Evolutionary conservation across 2,797 vertebrate genomes (phyloP).

Genomic region (Parauchenoglanis ngamensis): DNA sequence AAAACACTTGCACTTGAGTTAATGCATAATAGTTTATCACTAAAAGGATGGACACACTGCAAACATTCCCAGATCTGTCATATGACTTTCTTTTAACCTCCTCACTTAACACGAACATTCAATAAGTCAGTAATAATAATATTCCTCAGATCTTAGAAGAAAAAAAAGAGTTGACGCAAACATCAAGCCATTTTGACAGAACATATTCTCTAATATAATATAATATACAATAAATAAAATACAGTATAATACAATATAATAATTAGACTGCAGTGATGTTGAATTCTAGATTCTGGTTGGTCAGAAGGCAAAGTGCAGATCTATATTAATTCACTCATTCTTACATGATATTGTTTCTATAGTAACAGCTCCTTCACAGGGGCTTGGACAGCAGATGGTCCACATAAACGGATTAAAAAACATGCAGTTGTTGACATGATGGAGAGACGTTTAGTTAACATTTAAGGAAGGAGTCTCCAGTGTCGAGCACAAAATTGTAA

Average conservation of each 20-base stretch:
- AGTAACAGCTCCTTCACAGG: not conserved
- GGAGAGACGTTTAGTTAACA: not conserved
- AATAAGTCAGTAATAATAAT: too few species aligned
- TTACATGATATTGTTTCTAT: not conserved
- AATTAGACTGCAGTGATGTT: not conserved
- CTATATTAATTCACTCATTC: not conserved
- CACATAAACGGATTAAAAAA: not conserved
- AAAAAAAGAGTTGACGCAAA: not conserved
- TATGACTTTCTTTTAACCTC: not conserved
- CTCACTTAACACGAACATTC: not conserved
- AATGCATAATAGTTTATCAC: conserved; percentile 43
- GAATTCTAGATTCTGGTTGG: not conserved
- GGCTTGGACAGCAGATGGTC: not conserved
- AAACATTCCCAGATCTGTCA: conserved; percentile 20
- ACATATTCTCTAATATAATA: not conserved
- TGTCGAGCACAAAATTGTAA: not conserved
- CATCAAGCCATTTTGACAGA: not conserved
- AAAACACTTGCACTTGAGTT: conserved; percentile 35
- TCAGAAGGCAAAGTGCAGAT: not conserved
- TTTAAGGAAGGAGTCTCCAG: not conserved
- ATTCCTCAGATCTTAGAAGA: too few species aligned
- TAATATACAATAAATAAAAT: not conserved
- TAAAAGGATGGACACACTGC: not conserved
- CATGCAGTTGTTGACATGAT: not conserved
- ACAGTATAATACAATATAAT: not conserved